Conservation (phyloP, 2,797 vertebrate genomes). For the Pitangus sulphuratus region DNA sequence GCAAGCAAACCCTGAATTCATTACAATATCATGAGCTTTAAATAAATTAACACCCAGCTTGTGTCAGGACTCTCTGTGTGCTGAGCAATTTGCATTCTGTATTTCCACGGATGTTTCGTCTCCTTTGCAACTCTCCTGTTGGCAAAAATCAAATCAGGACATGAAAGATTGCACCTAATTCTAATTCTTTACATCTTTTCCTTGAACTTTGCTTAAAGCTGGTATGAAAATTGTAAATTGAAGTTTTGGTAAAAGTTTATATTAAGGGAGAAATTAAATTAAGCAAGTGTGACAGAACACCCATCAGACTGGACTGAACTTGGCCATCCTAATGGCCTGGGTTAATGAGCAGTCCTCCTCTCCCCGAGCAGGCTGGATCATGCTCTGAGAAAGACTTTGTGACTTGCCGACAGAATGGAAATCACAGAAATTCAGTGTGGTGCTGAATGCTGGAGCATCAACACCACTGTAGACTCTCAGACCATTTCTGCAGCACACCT, state of each 20-base stretch:
- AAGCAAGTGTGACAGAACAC: background rate
- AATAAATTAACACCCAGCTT: slow-evolving; percentile 55
- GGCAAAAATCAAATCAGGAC: slow-evolving; percentile 9
- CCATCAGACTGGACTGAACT: background rate
- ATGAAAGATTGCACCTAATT: background rate
- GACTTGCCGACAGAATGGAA: background rate
- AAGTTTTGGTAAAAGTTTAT: slow-evolving; percentile 13
- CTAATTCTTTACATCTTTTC: slow-evolving; percentile 15
- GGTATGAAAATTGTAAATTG: background rate
- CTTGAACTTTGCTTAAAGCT: slow-evolving; percentile 2
- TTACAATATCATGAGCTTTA: slow-evolving; percentile 32
- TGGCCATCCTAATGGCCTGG: background rate
- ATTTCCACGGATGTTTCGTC: background rate
- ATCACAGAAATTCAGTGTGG: background rate
- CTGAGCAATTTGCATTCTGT: slow-evolving; percentile 36
- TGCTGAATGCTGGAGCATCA: background rate
- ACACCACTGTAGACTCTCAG: rapidly evolving
- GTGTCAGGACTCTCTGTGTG: background rate
- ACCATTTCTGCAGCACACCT: background rate
- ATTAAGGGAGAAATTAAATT: slow-evolving; percentile 20
- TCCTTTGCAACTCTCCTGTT: background rate
- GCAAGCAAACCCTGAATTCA: slow-evolving; percentile 23
- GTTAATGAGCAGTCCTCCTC: background rate
- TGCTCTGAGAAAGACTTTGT: background rate
- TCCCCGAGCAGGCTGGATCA: background rate